Conservation (phyloP, 2,888 invertebrate species). For the Sarcophaga carnaria region DNA sequence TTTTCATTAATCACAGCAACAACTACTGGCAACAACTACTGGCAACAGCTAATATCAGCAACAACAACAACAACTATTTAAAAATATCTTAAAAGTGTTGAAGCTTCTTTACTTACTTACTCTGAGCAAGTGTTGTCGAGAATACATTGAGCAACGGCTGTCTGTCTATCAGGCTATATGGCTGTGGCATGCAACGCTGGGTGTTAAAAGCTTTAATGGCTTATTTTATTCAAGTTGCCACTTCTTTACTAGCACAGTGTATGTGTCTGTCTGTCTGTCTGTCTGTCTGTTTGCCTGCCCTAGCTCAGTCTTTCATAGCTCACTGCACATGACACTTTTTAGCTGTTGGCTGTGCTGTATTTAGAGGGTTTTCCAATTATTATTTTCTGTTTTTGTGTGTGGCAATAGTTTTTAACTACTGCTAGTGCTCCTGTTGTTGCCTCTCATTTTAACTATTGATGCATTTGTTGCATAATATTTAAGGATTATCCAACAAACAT, state of each 20-base stretch:
- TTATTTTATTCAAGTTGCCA: slow-evolving; percentile 39
- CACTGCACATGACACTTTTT: slow-evolving; percentile 63
- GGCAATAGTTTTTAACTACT: slow-evolving; percentile 32
- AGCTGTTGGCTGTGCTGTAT: slow-evolving; percentile 71
- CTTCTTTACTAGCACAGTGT: background rate
- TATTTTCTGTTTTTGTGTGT: slow-evolving; percentile 18
- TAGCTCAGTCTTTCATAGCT: background rate
- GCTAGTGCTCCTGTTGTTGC: background rate
- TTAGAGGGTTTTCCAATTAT: slow-evolving; percentile 69
- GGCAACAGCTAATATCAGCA: background rate
- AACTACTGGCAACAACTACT: background rate
- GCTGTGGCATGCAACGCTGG: background rate
- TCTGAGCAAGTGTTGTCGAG: no score
- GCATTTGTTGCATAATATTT: slow-evolving; percentile 25
- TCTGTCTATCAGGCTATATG: background rate
- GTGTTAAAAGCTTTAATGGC: slow-evolving; percentile 55
- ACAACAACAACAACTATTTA: background rate
- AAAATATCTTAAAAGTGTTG: slow-evolving; percentile 36
- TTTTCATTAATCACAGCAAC: slow-evolving; percentile 71
- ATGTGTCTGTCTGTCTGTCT: background rate
- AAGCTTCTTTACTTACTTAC: no score
- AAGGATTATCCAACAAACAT: background rate
- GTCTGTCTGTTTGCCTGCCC: background rate
- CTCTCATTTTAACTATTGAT: slow-evolving; percentile 8
- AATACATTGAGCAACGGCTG: slow-evolving; percentile 8